phyloP scores from a whole-genome alignment of 2,888 invertebrate species.

The Polymixis flavicincta region DNA sequence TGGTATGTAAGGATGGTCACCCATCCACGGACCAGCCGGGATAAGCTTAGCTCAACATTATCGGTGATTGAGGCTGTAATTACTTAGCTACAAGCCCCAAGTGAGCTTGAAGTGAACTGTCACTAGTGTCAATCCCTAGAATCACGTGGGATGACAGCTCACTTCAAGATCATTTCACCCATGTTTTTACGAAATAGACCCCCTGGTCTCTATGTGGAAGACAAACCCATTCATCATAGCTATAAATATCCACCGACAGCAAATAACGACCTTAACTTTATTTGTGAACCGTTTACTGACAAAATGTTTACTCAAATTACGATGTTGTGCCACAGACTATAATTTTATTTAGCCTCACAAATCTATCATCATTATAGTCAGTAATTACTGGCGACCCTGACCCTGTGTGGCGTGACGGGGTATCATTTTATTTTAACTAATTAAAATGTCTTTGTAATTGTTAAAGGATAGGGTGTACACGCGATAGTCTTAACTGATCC shows the following conservation, averaged over 20 bases:
- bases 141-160: not conserved
- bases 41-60: too few species aligned
- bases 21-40: too few species aligned
- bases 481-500: conserved; percentile 39
- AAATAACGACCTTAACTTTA: conserved; percentile 33
- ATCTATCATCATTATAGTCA: conserved; percentile 50
- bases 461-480: conserved; percentile 43
- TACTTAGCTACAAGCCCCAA: too few species aligned
- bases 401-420: conserved; percentile 45
- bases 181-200: not conserved
- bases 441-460: conserved; percentile 59
- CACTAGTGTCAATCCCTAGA: not conserved
- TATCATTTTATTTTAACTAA: conserved; percentile 59
- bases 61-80: too few species aligned
- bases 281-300: conserved; percentile 49
- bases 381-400: conserved; percentile 54
- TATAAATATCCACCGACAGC: conserved; percentile 40
- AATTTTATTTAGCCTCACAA: conserved; percentile 50
- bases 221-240: conserved; percentile 23
- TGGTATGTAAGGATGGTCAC: too few species aligned
- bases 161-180: not conserved
- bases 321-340: conserved; percentile 40
- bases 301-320: conserved; percentile 56
- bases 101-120: too few species aligned
- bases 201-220: not conserved